Percentiles rank a stretch among this genome's conserved stretches.
Conservation (phyloP, 2,888 invertebrate species). For the Synergus umbraculus region DNA sequence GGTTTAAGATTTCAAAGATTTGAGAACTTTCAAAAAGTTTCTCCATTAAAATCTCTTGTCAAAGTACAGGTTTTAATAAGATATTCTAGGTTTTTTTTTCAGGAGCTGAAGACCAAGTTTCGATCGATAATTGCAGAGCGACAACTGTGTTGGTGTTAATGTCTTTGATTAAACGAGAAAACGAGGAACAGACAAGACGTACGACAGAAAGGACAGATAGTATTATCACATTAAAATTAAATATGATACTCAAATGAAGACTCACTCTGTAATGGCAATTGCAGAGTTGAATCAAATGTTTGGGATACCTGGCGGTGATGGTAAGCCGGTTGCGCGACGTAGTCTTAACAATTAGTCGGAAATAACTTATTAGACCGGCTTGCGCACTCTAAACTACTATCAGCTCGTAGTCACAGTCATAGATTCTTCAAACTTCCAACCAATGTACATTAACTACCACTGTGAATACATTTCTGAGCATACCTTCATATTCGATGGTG, state of each 20-base stretch:
- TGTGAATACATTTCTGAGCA: constrained; percentile 24
- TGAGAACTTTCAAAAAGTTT: too few relatives aligned
- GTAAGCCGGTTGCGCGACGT: constrained; percentile 74
- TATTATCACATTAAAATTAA: constrained; percentile 29
- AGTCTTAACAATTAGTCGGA: constrained; percentile 58
- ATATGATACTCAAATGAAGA: constrained; percentile 33
- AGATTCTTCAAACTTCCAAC: constrained; percentile 6
- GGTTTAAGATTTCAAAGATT: too few relatives aligned
- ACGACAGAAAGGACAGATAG: constrained; percentile 28
- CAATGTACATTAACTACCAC: constrained; percentile 24
- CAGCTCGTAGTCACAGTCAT: constrained; percentile 30
- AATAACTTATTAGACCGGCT: constrained; percentile 56
- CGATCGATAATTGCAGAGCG: background rate
- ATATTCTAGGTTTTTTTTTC: background rate
- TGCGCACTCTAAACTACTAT: constrained; percentile 35
- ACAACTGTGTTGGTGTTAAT: constrained; percentile 7
- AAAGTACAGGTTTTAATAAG: background rate
- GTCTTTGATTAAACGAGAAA: constrained; percentile 12
- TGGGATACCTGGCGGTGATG: constrained; percentile 70
- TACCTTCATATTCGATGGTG: constrained; percentile 33
- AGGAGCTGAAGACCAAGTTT: background rate
- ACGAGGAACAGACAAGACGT: constrained; percentile 19
- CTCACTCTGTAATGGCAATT: constrained; percentile 32
- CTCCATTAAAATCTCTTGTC: background rate
- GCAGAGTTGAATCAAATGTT: constrained; percentile 45